Base-by-base conservation (phyloP, 2,888 invertebrate species). In the Lacanobia oleracea region DNA sequence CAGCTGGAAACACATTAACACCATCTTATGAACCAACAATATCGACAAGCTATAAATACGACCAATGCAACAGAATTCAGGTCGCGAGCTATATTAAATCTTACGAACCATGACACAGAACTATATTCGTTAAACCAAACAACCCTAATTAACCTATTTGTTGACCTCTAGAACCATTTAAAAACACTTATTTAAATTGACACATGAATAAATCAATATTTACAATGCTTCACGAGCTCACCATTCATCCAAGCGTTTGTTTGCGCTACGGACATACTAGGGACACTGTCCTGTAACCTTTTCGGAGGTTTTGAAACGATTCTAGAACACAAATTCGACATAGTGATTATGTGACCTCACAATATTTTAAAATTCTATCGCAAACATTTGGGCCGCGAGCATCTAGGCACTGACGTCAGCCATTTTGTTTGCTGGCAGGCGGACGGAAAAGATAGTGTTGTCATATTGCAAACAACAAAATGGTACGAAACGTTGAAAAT, bases 221-320 rank as follows among this genome's bases (percentile, higher is more conserved):
- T 91, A 89, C 88, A 85, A 87, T 87, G 84, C 78, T 78, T 74
- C 85, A 61, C 62, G 82, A 87, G 88, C 97, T 97, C 96, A 98
- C 98, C 98, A 93, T 98, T 98, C 96, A 98, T 98, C 98, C 98
- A 98, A 89, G 98, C 97, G 93, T 97, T 98, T 56, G 98, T 97
- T 96, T 98, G 98, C 68, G 98, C 97, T 87, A 98, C 97, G 81
- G 97, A 97, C 96, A 98, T 97, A 90, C 90, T 93, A 81, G 98
- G 98, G 91, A 97, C 92, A 89, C 97, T 97, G 91, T 98, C 98
- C 90, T 97, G 97, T 92, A 97, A 97, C 88, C 98, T 97, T 96
- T 98, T 98, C 78, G 97, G 96, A 81, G 97, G 97, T 94, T 97
- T 98, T 84, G 97, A 96, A 84, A 97, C 96, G 87, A 97, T 97